Conservation (phyloP, 2,888 invertebrate species). For the Caradrina kadenii region DNA sequence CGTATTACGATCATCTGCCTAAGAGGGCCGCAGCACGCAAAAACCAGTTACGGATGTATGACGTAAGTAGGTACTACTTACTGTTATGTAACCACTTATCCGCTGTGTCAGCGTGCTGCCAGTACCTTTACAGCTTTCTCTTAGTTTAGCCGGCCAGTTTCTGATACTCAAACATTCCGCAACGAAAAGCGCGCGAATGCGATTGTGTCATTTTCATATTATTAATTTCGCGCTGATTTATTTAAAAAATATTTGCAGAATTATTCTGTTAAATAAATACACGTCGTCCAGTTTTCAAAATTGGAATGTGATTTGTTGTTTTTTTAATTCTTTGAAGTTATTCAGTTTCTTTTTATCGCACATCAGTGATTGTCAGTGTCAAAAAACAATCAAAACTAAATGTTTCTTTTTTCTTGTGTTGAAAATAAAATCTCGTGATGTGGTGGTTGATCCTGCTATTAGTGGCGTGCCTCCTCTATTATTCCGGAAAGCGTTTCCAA, state of each 20-base stretch:
- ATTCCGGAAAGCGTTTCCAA: slow-evolving; percentile 72
- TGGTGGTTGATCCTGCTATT: slow-evolving; percentile 71
- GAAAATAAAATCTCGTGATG: slow-evolving; percentile 58
- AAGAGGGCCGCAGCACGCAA: slow-evolving; percentile 45
- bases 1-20: slow-evolving; percentile 11
- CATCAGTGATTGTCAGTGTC: neutral
- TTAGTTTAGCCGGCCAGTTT: slow-evolving; percentile 53
- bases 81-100: slow-evolving; percentile 52
- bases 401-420: neutral
- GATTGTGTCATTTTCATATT: slow-evolving; percentile 4
- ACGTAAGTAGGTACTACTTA: slow-evolving; percentile 35
- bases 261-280: neutral
- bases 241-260: neutral
- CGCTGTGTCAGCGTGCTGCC: slow-evolving; percentile 47
- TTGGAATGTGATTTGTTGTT: neutral
- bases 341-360: neutral
- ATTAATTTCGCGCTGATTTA: neutral
- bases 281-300: neutral
- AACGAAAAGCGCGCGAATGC: slow-evolving; percentile 51
- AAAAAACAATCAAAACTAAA: neutral
- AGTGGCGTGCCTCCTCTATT: slow-evolving; percentile 71
- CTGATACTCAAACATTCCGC: slow-evolving; percentile 50
- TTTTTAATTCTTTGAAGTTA: neutral
- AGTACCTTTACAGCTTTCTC: slow-evolving; percentile 67
- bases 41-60: slow-evolving; percentile 41